Evolutionary conservation across 2,888 invertebrate genomes (phyloP).

Genomic region (Magallana nippona): DNA sequence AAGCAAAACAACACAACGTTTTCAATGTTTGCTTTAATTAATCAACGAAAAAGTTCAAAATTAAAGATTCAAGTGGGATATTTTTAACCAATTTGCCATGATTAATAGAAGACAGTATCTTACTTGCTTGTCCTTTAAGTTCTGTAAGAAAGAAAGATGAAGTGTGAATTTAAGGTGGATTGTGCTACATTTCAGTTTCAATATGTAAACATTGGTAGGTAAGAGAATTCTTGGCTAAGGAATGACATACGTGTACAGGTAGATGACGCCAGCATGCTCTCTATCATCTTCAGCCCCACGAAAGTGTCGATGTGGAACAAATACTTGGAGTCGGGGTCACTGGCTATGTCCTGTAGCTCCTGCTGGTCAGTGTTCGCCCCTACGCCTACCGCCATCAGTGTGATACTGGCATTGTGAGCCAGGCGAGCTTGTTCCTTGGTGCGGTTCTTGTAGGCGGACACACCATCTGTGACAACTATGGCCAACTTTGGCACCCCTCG

Average conservation of each 20-base stretch:
- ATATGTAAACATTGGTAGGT: no score
- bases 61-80: no score
- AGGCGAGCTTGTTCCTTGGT: conserved; percentile 1
- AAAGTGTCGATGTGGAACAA: conserved; percentile 10
- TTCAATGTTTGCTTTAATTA: no score
- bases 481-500: conserved; percentile 20
- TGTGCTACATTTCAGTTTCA: background rate
- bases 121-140: conserved; percentile 19
- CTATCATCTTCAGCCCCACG: background rate
- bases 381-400: conserved; percentile 11
- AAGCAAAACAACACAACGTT: no score
- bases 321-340: conserved; percentile 27
- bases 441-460: conserved; percentile 5
- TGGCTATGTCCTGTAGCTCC: conserved; percentile 21
- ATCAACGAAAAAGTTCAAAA: no score
- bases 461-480: conserved; percentile 28
- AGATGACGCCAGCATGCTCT: background rate
- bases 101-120: background rate
- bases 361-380: background rate
- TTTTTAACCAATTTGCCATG: no score
- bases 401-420: conserved; percentile 5
- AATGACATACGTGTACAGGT: conserved; percentile 22
- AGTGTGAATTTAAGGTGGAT: background rate
- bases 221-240: background rate
- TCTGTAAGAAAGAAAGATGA: background rate